These are phyloP conservation scores for Gallinago solitaria DNA, from an alignment of 2,797 vertebrate species.

Conservation along the genomic window DNA sequence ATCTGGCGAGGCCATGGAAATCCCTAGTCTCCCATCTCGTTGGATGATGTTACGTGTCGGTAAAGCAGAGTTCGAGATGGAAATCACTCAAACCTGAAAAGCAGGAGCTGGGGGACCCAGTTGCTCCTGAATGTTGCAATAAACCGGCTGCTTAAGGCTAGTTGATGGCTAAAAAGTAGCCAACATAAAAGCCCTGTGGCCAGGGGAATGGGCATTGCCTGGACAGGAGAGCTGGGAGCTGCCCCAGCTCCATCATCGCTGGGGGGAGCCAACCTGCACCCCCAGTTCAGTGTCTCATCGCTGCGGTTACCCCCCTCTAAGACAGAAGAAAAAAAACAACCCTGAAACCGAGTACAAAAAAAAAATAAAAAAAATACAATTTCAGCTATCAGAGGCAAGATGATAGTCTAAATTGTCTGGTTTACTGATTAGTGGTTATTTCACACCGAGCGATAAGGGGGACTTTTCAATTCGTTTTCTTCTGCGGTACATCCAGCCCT, in stretches of 20 bases:
- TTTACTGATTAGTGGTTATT: background rate
- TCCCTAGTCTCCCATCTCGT: background rate
- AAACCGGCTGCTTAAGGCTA: background rate
- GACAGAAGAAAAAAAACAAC: background rate
- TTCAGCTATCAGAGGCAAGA: background rate
- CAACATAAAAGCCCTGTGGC: background rate
- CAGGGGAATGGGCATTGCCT: accelerated
- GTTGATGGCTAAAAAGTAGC: background rate
- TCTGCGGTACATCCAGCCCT: background rate
- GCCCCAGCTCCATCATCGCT: background rate
- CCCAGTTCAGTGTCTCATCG: accelerated
- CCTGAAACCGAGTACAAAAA: background rate
- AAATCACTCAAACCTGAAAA: background rate
- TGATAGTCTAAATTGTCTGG: background rate
- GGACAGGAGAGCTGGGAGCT: background rate
- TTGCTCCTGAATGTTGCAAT: background rate
- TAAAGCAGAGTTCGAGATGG: background rate
- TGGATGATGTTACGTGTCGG: too few relatives aligned
- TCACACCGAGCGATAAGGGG: background rate
- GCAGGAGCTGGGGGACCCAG: background rate
- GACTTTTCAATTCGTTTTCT: background rate
- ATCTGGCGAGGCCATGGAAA: accelerated
- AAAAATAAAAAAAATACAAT: background rate
- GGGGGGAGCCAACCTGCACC: background rate
- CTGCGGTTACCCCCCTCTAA: background rate